Conservation (phyloP, 2,888 invertebrate species). For the Autographa pulchrina region DNA sequence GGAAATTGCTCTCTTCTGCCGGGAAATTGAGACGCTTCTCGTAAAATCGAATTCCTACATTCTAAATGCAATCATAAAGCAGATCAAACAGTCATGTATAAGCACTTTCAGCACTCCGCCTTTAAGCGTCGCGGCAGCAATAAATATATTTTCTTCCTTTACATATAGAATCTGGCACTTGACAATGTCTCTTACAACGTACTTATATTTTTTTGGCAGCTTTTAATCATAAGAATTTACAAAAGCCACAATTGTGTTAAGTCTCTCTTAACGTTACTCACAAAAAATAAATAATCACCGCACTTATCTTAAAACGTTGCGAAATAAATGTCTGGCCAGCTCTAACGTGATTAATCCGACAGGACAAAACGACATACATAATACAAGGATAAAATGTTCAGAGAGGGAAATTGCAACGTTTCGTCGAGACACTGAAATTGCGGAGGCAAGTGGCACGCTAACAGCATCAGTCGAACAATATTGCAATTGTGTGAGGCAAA, state of each 20-base stretch:
- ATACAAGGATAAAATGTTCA: slow-evolving; percentile 70
- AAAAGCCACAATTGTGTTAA: slow-evolving; percentile 13
- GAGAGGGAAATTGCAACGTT: slow-evolving; percentile 75
- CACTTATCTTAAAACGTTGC: slow-evolving; percentile 56
- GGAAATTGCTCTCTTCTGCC: slow-evolving; percentile 81
- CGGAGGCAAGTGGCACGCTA: slow-evolving; percentile 64
- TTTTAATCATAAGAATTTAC: slow-evolving; percentile 6
- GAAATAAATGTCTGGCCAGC: slow-evolving; percentile 63
- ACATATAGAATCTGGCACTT: slow-evolving; percentile 3
- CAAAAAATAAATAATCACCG: slow-evolving; percentile 31
- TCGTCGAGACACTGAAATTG: slow-evolving; percentile 69
- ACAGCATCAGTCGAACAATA: slow-evolving; percentile 68
- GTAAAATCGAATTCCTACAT: slow-evolving; percentile 73
- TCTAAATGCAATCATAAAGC: slow-evolving; percentile 65
- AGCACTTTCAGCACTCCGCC: slow-evolving; percentile 49
- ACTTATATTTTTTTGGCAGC: slow-evolving; percentile 8
- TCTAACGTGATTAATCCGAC: slow-evolving; percentile 74
- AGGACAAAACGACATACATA: slow-evolving; percentile 59
- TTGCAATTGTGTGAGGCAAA: slow-evolving; percentile 66
- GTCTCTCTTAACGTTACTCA: slow-evolving; percentile 36
- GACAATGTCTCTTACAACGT: not conserved
- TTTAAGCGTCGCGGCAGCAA: slow-evolving; percentile 45
- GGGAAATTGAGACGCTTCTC: slow-evolving; percentile 83
- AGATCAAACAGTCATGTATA: slow-evolving; percentile 61
- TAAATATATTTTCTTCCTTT: slow-evolving; percentile 9